Conservation (phyloP, 2,113 vertebrate species). For the Sapayoa aenigma region DNA sequence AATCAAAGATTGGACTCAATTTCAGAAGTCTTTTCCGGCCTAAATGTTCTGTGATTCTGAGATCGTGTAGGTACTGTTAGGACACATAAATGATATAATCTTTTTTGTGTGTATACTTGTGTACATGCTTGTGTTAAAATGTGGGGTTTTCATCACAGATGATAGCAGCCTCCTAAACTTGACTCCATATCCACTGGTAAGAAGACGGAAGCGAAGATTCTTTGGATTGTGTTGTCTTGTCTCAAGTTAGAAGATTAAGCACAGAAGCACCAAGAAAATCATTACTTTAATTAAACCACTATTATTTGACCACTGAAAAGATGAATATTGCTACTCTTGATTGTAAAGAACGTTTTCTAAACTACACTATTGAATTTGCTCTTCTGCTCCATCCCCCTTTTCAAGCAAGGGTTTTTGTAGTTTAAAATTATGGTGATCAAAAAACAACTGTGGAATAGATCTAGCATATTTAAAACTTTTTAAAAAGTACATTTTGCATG, state of each 20-base stretch:
- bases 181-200: slow-evolving; percentile 92
- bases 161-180: slow-evolving; percentile 98
- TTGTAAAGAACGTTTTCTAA: slow-evolving; percentile 81
- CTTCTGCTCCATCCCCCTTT: slow-evolving; percentile 12
- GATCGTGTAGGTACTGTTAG: background rate
- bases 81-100: background rate
- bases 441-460: slow-evolving; percentile 35
- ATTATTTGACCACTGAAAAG: slow-evolving; percentile 75
- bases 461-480: slow-evolving; percentile 62
- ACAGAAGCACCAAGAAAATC: slow-evolving; percentile 66
- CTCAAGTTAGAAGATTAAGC: slow-evolving; percentile 82
- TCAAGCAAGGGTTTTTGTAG: slow-evolving; percentile 58
- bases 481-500: slow-evolving; percentile 66
- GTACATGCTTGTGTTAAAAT: background rate
- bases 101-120: background rate
- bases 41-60: background rate
- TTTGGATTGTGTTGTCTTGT: slow-evolving; percentile 96
- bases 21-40: background rate
- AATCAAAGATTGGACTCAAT: background rate
- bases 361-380: slow-evolving; percentile 73
- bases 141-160: slow-evolving; percentile 74
- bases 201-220: slow-evolving; percentile 95
- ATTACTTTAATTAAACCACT: slow-evolving; percentile 71
- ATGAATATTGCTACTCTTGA: slow-evolving; percentile 72
- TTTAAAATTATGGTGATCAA: slow-evolving; percentile 49